Evolutionary conservation across 2,888 invertebrate genomes (phyloP), one percentile per base, ranked within the genome.

Genomic region (Drosophila diplacantha): DNA sequence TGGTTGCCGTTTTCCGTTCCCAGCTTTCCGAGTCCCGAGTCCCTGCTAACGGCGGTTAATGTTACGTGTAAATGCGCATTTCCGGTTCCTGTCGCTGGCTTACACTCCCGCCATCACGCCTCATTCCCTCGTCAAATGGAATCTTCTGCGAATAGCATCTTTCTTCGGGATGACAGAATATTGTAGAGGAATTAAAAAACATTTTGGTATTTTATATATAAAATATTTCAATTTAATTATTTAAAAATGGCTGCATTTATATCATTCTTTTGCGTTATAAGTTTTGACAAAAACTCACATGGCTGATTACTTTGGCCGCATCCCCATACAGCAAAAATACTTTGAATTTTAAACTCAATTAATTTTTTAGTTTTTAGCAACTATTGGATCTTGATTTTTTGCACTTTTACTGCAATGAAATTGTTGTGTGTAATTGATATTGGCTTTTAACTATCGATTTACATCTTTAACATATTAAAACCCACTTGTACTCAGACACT

Each of bases 1-100:
- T 31, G 53, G 55, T 24, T 54, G 24, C 57, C 31, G 32, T 39
- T 39, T 38, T 35, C 53, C 32, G 29, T 34, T 52, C 31, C 18
- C 43, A 18, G 44, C 14, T 20, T 8, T 20, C 32, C 50, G 14
- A 8, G n/a, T 6, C 14, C 20, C 38, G n/a, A 12, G 14, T 47
- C 29, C 31, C 35, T 66, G 54, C 70, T 70, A 71, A 77, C 71
- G 67, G 79, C 83, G 74, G 76, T 80, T 83, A 83, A 80, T 80
- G 79, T 83, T 80, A 81, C 79, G 83, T 80, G 82, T 80, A 80
- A 83, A 80, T 83, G 83, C 79, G 83, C 83, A 83, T 80, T 80
- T 83, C 83, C 83, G 80, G 70, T 83, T 80, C 79, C 81, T 73
- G 79, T 50, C 64, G 72, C 72, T 55, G 55, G 24, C 46, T 61